Percentiles rank a stretch among this genome's conserved stretches.
phyloP scores from a whole-genome alignment of 2,888 invertebrate species.

The Leucoptera coffeella region DNA sequence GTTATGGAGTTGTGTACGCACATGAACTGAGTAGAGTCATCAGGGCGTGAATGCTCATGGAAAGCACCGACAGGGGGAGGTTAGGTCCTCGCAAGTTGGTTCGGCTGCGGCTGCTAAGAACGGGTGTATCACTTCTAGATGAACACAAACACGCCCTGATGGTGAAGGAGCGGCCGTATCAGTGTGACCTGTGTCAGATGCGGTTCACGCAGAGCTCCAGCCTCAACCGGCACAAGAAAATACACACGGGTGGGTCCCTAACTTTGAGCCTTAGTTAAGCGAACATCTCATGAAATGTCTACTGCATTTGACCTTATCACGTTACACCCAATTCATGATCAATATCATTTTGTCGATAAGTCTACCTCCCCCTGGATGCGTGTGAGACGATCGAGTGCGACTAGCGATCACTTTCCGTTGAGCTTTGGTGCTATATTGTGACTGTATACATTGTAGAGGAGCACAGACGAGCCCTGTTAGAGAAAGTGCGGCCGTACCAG shows the following conservation, averaged over 20 bases:
- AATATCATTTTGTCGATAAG: constrained; percentile 10
- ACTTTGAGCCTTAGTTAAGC: constrained; percentile 11
- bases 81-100: constrained; percentile 7
- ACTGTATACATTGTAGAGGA: constrained; percentile 52
- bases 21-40: constrained; percentile 16
- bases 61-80: constrained; percentile 51
- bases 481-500: constrained; percentile 61
- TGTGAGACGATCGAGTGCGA: constrained; percentile 12
- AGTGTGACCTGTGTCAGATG: constrained; percentile 63
- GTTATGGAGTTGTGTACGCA: constrained; percentile 45
- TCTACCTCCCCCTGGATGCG: constrained; percentile 49
- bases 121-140: constrained; percentile 42
- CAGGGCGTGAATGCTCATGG: constrained; percentile 43
- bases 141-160: constrained; percentile 49
- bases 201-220: constrained; percentile 68
- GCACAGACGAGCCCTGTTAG: constrained; percentile 56
- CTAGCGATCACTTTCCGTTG: constrained; percentile 5
- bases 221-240: constrained; percentile 65
- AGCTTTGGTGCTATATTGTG: constrained; percentile 43
- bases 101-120: constrained; percentile 10
- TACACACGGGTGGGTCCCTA: constrained; percentile 56
- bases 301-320: constrained; percentile 8
- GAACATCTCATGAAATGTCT: constrained; percentile 10
- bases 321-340: constrained; percentile 8
- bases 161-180: constrained; percentile 57